phyloP scores from a whole-genome alignment of 2,888 invertebrate genomes.

The Trachelus tabidus region DNA sequence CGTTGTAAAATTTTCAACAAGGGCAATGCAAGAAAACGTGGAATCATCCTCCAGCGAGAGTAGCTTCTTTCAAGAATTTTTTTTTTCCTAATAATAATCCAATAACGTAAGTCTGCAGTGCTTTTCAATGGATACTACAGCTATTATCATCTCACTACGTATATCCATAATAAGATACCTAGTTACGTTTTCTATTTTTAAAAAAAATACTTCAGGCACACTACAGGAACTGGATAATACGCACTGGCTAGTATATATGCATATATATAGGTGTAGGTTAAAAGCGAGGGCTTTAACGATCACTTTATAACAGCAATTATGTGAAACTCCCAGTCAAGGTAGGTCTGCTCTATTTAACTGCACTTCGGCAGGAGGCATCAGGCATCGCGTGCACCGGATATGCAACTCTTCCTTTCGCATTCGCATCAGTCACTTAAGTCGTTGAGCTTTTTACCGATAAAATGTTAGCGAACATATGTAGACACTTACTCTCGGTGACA shows the following conservation, averaged over 20 bases:
- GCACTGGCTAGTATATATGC: neutral
- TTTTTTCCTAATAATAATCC: neutral
- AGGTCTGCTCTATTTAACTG: neutral
- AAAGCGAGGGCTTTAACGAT: neutral
- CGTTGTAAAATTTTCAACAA: conserved; percentile 19
- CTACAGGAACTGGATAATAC: neutral
- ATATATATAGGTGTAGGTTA: neutral
- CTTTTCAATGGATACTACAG: neutral
- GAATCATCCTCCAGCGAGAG: conserved; percentile 12
- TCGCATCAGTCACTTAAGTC: neutral
- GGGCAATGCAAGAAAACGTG: conserved; percentile 6
- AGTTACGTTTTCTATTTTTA: no score
- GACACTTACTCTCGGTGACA: neutral
- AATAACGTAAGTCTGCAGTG: neutral
- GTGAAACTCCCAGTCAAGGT: neutral
- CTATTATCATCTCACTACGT: neutral
- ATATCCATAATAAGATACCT: neutral
- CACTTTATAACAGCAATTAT: neutral
- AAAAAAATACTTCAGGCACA: neutral
- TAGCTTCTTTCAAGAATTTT: neutral
- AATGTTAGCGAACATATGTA: neutral
- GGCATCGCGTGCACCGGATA: neutral
- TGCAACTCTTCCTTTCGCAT: neutral
- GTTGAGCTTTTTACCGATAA: neutral
- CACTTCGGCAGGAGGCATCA: neutral